Conservation (phyloP, 2,888 invertebrate species). For the Congeria kusceri region DNA sequence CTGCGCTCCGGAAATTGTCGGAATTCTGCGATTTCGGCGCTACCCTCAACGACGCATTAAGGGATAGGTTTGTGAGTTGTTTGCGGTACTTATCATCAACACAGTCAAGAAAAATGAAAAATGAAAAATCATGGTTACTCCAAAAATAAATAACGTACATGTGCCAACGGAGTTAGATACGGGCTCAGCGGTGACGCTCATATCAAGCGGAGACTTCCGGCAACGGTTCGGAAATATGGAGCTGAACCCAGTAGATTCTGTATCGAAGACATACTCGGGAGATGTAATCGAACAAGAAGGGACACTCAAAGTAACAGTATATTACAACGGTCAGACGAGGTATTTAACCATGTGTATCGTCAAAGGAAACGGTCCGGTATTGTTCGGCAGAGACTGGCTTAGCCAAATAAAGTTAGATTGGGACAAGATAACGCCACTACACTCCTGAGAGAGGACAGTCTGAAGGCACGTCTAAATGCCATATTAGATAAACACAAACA, state of each 20-base stretch:
- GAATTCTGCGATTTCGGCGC: conserved; percentile 51
- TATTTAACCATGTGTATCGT: not conserved
- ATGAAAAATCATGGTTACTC: conserved; percentile 1
- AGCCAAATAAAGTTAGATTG: conserved; percentile 29
- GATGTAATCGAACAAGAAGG: not conserved
- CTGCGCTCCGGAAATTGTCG: conserved; percentile 44
- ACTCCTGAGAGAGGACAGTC: not conserved
- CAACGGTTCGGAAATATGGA: conserved; percentile 19
- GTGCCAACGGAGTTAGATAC: conserved; percentile 50
- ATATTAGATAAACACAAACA: not conserved
- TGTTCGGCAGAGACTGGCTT: conserved; percentile 43
- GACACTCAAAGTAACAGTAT: not conserved
- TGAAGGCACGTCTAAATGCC: not conserved
- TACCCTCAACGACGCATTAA: conserved; percentile 38
- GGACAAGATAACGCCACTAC: conserved; percentile 2
- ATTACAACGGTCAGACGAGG: not conserved
- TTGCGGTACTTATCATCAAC: conserved; percentile 19
- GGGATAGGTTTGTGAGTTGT: conserved; percentile 62
- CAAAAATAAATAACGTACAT: conserved; percentile 10
- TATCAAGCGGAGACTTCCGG: conserved; percentile 9
- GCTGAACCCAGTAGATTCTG: not conserved
- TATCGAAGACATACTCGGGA: too few relatives aligned
- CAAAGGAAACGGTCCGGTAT: conserved; percentile 22
- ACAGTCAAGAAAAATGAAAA: not conserved
- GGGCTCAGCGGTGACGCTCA: conserved; percentile 37